Conservation (phyloP, 2,113 vertebrate genomes). For the Hydropotes inermis region DNA sequence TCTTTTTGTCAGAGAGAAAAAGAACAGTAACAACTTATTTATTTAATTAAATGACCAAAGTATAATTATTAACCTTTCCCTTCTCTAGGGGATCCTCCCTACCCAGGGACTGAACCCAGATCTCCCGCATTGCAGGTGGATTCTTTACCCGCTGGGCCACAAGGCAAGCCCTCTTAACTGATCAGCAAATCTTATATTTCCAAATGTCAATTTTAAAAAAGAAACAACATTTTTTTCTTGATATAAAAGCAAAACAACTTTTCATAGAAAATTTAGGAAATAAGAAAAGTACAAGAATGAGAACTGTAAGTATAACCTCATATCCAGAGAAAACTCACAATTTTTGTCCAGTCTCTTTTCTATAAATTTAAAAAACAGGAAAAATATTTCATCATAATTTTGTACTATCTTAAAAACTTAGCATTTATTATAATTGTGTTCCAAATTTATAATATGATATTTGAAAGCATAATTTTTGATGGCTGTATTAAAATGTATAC, state of each 20-base stretch:
- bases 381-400: not conserved
- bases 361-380: not conserved
- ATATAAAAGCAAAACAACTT: not conserved
- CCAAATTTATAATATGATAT: not conserved
- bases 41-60: not conserved
- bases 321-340: not conserved
- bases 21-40: not conserved
- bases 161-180: not conserved
- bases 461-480: not conserved
- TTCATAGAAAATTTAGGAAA: not conserved
- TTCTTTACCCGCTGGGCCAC: not conserved
- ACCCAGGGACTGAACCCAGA: not conserved
- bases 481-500: not conserved
- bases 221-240: not conserved
- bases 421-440: not conserved
- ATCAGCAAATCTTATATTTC: not conserved
- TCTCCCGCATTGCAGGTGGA: not conserved
- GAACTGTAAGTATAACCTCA: not conserved
- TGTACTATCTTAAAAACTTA: not conserved
- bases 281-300: not conserved
- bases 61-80: not conserved
- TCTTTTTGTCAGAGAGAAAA: not conserved
- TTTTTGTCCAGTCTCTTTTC: not conserved
- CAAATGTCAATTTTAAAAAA: not conserved
- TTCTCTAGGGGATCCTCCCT: not conserved